phyloP scores from a whole-genome alignment of 2,797 vertebrate species.

The Sternotherus odoratus region DNA sequence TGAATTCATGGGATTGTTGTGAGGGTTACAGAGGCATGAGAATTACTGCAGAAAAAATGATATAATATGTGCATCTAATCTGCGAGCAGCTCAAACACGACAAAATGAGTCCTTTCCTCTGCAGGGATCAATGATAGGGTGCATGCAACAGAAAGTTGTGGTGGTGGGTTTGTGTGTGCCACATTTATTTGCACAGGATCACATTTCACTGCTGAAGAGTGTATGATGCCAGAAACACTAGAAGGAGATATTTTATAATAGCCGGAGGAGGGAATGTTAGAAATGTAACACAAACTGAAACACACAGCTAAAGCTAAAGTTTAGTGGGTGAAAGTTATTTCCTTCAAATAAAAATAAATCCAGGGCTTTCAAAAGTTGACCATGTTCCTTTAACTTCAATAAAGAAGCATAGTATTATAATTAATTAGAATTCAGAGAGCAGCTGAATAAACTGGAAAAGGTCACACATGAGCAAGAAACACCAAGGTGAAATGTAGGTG shows the following conservation, averaged over 20 bases:
- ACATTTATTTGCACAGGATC: rapidly evolving
- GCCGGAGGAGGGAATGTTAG: rapidly evolving
- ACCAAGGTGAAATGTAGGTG: conserved; percentile 1
- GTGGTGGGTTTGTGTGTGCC: rapidly evolving
- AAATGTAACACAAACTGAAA: rapidly evolving
- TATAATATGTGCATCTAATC: neutral
- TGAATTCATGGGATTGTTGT: neutral
- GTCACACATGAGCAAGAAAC: conserved; percentile 29
- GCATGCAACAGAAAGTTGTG: neutral
- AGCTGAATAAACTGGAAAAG: conserved; percentile 73
- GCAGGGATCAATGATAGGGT: neutral
- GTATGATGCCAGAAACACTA: neutral
- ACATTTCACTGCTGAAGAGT: rapidly evolving
- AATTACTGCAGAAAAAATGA: rapidly evolving
- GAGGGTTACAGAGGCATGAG: rapidly evolving
- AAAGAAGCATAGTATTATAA: conserved; percentile 6
- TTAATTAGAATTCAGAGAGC: conserved; percentile 51
- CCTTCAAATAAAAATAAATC: neutral
- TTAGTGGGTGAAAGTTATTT: neutral
- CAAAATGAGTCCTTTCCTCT: neutral
- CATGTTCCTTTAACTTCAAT: conserved; percentile 3
- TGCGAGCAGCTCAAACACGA: neutral
- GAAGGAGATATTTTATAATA: rapidly evolving
- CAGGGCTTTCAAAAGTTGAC: neutral
- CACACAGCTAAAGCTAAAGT: rapidly evolving